phyloP scores from a whole-genome alignment of 2,113 vertebrate species.

The Chitala chitala region DNA sequence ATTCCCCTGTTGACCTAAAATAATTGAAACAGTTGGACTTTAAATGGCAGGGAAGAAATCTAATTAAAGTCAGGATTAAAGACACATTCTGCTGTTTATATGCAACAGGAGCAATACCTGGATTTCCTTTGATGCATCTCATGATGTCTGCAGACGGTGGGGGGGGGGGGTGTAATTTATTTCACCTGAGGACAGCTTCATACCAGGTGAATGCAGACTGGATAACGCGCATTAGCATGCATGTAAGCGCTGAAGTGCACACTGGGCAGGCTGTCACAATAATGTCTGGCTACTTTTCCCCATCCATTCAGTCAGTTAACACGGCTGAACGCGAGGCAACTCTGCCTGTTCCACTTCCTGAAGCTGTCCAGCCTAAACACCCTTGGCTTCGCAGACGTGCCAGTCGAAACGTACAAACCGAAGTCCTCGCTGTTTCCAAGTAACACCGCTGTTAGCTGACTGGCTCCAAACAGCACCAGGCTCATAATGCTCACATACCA shows the following conservation, averaged over 20 bases:
- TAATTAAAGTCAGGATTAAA: slow-evolving; percentile 58
- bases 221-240: not conserved
- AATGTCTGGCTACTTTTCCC: not conserved
- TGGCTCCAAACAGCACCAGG: too few species aligned
- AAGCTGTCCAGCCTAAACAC: not conserved
- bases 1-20: slow-evolving; percentile 59
- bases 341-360: not conserved
- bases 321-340: not conserved
- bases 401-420: too few species aligned
- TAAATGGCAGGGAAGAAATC: slow-evolving; percentile 45
- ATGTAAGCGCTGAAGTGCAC: not conserved
- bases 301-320: not conserved
- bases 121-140: not conserved
- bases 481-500: too few species aligned
- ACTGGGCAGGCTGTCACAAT: not conserved
- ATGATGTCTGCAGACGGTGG: not conserved
- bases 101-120: slow-evolving; percentile 27
- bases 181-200: too few species aligned
- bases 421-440: too few species aligned
- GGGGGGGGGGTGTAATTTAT: too few species aligned
- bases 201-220: not conserved
- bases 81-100: slow-evolving; percentile 37
- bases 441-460: too few species aligned
- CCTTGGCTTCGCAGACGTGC: too few species aligned
- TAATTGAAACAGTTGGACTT: slow-evolving; percentile 59